Base-by-base conservation (phyloP, 2,797 vertebrate species). In the Poeciliopsis gracilis region DNA sequence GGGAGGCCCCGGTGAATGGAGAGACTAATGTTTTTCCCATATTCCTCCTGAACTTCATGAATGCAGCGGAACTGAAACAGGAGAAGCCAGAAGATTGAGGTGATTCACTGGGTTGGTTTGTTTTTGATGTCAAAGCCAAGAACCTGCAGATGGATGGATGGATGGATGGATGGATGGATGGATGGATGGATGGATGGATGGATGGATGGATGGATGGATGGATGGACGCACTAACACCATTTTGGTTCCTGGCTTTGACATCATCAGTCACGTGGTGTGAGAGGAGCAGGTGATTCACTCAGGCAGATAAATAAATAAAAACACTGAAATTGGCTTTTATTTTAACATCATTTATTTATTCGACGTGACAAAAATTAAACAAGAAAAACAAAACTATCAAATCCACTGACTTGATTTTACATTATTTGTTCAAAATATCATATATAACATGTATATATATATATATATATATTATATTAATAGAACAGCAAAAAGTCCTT, bases 221-320 rank as follows among this genome's bases (percentile, higher is more conserved):
- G 20, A 89, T 53, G 73, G 82, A 89, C 84, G 85, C 84, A 87
- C 91, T 90, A 90, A 91, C 92, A 93, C 92, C 92, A 94, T 93
- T 93, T 94, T 93, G 93, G 93, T 93, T 93, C 72, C 88, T 85
- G 83, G 92, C 87, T 81, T 85, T 89, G 87, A 84, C 91, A 93
- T 90, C 90, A 93, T 86, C 87, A 81, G 92, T 90, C 94, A 90
- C 88, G 91, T 93, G 93, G 84, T 73, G 49, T 47, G 77, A 84
- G 75, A 86, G 85, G 84, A 82, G 84, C 87, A 89, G 91, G 83
- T 90, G 84, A 61, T 85, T 82, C 67, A 73, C 8, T 70, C 3
- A 57, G 33, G 2, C 57, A 28, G n/a, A 72, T 25, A 49, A 47
- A 73, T 18, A 28, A 33, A 33, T 41, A 41, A 2, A 75, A 3